Conservation (phyloP, 2,797 vertebrate genomes). For the Acropternis orthonyx region DNA sequence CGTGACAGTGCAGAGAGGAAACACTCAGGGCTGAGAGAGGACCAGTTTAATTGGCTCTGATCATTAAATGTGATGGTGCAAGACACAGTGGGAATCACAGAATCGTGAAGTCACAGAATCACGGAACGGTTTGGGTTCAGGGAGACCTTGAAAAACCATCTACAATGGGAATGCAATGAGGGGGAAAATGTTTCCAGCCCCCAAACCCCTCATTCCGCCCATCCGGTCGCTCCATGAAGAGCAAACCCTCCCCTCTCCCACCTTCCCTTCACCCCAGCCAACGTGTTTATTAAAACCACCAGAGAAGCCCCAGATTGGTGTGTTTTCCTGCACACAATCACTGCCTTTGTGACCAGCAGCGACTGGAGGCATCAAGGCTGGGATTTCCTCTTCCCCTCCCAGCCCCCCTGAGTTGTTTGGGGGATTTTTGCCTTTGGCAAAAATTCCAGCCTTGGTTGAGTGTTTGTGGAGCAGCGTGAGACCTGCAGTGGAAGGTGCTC, state of each 20-base stretch:
- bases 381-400: not conserved
- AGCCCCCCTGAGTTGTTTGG: not conserved
- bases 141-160: not conserved
- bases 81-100: not conserved
- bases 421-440: not conserved
- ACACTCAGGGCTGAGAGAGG: not conserved
- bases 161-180: not conserved
- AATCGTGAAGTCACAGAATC: not conserved
- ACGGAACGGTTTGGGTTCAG: not conserved
- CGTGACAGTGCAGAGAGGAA: not conserved
- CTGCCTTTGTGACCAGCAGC: not conserved
- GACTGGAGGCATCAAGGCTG: not conserved
- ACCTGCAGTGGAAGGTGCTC: not conserved
- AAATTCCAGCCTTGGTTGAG: not conserved
- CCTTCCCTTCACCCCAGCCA: not conserved
- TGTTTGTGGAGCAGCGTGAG: not conserved
- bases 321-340: not conserved
- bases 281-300: not conserved
- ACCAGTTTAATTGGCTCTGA: not conserved
- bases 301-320: not conserved
- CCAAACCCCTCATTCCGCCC: accelerated
- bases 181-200: not conserved
- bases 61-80: not conserved
- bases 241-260: not conserved
- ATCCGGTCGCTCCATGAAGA: accelerated